Evolutionary conservation across 2,797 vertebrate species (phyloP).

Genomic region (Syndactyla subalaris): DNA sequence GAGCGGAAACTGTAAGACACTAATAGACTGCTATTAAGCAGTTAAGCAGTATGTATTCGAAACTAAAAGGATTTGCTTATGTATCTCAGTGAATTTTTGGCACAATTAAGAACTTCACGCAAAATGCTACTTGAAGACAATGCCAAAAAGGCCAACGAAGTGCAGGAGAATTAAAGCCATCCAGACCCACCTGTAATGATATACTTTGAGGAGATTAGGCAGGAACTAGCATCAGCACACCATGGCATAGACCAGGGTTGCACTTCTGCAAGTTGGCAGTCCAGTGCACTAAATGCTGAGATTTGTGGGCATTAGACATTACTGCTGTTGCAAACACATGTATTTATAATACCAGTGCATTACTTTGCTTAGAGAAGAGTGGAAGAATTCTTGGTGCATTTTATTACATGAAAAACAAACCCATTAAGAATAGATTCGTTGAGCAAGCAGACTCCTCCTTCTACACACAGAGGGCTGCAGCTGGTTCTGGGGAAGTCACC

Average conservation of each 20-base stretch:
- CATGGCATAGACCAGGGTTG: no score
- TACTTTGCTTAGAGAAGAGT: background rate
- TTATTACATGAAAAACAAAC: background rate
- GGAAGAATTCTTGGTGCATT: background rate
- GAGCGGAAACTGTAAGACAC: background rate
- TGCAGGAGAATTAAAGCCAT: background rate
- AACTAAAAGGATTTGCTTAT: background rate
- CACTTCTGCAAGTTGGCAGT: background rate
- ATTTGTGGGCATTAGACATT: background rate
- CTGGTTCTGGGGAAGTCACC: no score
- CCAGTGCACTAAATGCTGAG: no score
- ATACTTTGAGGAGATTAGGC: background rate
- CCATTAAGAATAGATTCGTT: background rate
- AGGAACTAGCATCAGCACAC: background rate
- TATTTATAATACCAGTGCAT: background rate
- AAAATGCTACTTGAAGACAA: background rate
- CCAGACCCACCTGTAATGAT: background rate
- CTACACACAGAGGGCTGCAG: no score
- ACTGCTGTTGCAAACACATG: accelerated
- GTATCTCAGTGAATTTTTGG: background rate
- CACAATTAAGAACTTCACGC: background rate
- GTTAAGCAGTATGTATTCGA: background rate
- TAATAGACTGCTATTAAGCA: background rate
- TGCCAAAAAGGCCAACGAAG: background rate
- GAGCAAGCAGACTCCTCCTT: no score